Base-by-base conservation (phyloP, 2,797 vertebrate species). In the Avahi laniger region DNA sequence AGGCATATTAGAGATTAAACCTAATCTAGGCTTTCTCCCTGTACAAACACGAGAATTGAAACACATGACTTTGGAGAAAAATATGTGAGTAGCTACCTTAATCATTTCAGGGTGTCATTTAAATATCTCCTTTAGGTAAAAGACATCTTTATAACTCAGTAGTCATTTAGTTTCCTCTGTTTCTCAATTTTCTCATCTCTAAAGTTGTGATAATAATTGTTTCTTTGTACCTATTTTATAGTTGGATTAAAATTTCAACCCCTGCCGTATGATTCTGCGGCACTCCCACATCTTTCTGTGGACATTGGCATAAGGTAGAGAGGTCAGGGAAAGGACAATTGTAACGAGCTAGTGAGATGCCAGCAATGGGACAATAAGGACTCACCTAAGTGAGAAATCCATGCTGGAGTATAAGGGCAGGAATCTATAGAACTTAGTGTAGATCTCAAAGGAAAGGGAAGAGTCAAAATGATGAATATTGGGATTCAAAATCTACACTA, bases 381-480 rank as follows among this genome's bases (percentile, higher is more conserved):
- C 28, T 38, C 80, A 8, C 65, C 12, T 73, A 4, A 52, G 7
- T 59, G 30, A 86, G 59, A 84, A 81, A 78, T 50, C n/a, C 10
- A 65, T 54, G 52, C 35, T 24, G 63, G 48, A 20, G 6, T n/a
- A 4, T 38, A 5, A 50, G 6, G 5, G 1, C 7, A 13, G 26
- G 33, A 65, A 48, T 52, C 30, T 88, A 0, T 7, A 84, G 78
- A 92, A 84, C 11, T 78, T 61, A 33, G 13, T 41, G 12, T 18
- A 78, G 3, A 76, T 61, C 61, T 89, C 67, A 81, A 48, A 87
- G 38, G 75, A 70, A 18, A 97, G 6, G 5, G 24, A 50, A 81
- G 28, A 67, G 22, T 93, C 48, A 89, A 94, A 95, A 92, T 90
- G 35, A 96, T 80, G 89, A 93, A 83, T 87, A 79, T 89, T 89